phyloP scores from a whole-genome alignment of 2,113 vertebrate species.

The cat (Felis catus) region DNA sequence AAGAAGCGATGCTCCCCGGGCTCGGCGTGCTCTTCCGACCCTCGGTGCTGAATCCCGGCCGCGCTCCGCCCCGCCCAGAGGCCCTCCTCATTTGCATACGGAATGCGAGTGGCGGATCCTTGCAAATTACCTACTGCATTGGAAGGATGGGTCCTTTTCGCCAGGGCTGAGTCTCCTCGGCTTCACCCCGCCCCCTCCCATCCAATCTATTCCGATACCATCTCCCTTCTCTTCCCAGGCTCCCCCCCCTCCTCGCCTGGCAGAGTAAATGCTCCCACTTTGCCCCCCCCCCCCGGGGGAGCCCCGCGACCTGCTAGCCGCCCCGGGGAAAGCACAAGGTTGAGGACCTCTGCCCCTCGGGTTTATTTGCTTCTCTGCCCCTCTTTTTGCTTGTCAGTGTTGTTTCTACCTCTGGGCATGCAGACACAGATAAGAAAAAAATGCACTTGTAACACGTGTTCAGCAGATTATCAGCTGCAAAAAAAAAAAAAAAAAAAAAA shows the following conservation, averaged over 20 bases:
- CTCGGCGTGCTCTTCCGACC: background rate
- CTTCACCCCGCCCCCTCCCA: background rate
- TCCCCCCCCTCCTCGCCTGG: background rate
- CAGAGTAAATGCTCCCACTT: background rate
- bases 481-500: background rate
- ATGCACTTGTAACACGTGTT: background rate
- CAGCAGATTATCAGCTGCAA: background rate
- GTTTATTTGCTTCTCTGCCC: background rate
- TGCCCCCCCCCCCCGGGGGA: background rate
- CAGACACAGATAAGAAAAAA: background rate
- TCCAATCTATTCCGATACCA: background rate
- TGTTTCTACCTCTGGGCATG: background rate
- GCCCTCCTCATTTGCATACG: constrained; percentile 49
- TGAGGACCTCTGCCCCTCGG: background rate
- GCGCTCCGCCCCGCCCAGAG: background rate
- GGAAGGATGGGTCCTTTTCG: background rate
- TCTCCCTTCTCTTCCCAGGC: background rate
- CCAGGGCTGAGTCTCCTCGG: background rate
- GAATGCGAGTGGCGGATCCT: background rate
- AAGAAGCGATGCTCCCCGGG: background rate
- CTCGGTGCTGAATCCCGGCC: background rate
- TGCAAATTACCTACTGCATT: background rate
- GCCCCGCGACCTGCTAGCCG: background rate
- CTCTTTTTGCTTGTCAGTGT: background rate
- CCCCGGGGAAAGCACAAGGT: background rate